Evolutionary conservation across 2,797 vertebrate genomes (phyloP).

Genomic region (Gymnopithys bicolor): DNA sequence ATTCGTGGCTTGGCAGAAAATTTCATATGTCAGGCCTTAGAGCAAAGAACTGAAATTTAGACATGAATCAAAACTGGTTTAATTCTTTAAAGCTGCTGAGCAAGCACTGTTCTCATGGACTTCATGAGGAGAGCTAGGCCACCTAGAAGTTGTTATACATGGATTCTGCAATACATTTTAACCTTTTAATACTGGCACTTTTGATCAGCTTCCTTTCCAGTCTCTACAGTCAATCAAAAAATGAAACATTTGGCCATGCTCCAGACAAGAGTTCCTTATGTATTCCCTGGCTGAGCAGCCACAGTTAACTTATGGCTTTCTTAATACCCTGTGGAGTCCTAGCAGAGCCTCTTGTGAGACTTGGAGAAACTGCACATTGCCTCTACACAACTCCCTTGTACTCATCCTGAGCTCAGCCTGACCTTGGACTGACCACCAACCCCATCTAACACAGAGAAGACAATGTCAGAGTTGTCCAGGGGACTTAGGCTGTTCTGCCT

Average conservation of each 20-base stretch:
- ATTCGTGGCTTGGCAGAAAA: slow-evolving; percentile 33
- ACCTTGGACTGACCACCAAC: not conserved
- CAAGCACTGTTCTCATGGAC: not conserved
- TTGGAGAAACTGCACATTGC: not conserved
- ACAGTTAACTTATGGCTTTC: not conserved
- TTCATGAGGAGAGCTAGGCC: not conserved
- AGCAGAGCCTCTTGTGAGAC: not conserved
- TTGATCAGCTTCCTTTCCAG: not conserved
- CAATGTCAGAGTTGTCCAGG: fast-evolving
- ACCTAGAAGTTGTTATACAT: not conserved
- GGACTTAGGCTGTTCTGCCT: not conserved
- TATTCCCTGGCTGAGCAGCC: not conserved
- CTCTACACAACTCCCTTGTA: not conserved
- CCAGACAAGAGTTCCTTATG: not conserved
- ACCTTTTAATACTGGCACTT: not conserved
- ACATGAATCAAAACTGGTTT: not conserved
- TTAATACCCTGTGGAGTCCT: not conserved
- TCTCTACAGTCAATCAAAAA: not conserved
- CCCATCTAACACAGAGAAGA: not conserved
- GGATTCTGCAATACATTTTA: not conserved
- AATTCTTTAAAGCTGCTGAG: slow-evolving; percentile 4
- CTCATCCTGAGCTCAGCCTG: not conserved
- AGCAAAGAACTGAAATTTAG: slow-evolving; percentile 22
- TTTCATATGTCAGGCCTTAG: not conserved
- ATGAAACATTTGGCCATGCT: not conserved